These are phyloP conservation scores for Dascyllus trimaculatus DNA, from an alignment of 2,113 vertebrate genomes.

Conservation along the genomic window DNA sequence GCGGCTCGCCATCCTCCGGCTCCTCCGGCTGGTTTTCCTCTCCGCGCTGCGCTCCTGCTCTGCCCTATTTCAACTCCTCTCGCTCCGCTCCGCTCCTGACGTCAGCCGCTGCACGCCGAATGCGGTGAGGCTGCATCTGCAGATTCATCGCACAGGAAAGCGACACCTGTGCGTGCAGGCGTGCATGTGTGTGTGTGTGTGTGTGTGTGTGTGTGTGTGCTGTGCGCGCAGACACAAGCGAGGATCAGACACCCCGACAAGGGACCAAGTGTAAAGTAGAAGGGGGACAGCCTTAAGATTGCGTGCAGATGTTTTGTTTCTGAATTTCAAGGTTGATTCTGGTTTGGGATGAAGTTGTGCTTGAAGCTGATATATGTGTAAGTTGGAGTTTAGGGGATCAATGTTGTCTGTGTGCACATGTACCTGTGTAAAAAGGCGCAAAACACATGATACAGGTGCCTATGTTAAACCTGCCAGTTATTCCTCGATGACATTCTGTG, in stretches of 20 bases:
- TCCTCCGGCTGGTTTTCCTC: slow-evolving; percentile 71
- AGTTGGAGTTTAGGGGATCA: too few species aligned
- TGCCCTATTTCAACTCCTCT: slow-evolving; percentile 91
- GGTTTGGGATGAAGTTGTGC: too few species aligned
- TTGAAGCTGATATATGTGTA: too few species aligned
- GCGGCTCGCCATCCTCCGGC: slow-evolving; percentile 73
- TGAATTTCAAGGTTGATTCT: too few species aligned
- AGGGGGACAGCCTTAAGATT: too few species aligned
- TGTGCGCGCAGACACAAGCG: neutral
- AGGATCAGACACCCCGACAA: neutral
- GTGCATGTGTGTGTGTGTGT: slow-evolving; percentile 7
- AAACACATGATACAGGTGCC: too few species aligned
- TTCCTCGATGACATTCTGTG: too few species aligned
- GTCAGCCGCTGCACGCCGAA: slow-evolving; percentile 85
- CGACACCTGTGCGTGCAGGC: slow-evolving; percentile 81
- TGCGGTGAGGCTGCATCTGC: slow-evolving; percentile 79
- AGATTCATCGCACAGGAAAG: slow-evolving; percentile 82
- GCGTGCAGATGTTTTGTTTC: too few species aligned
- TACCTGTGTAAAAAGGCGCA: too few species aligned
- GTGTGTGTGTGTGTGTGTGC: neutral
- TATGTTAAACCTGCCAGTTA: too few species aligned
- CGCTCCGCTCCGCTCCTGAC: slow-evolving; percentile 87
- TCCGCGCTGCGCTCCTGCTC: slow-evolving; percentile 77
- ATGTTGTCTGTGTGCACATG: too few species aligned
- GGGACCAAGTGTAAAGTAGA: neutral